Evolutionary conservation across 2,888 invertebrate species (phyloP).

Genomic region (Netelia virgata): DNA sequence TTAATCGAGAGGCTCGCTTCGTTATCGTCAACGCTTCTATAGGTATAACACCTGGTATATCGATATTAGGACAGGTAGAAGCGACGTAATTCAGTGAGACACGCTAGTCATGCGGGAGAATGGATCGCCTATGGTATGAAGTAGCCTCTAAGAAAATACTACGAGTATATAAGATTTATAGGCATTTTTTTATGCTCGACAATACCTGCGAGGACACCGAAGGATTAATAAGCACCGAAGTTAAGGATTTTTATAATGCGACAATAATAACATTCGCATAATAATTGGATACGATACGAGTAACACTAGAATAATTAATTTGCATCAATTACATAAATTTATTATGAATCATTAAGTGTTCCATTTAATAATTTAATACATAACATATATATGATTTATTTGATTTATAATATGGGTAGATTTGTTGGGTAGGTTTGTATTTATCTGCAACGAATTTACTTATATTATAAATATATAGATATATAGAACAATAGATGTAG

Average conservation of each 20-base stretch:
- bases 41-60: constrained; percentile 9
- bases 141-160: constrained; percentile 3
- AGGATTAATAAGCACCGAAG: not conserved
- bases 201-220: too few relatives aligned
- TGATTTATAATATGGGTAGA: too few relatives aligned
- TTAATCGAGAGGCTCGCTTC: constrained; percentile 41
- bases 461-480: too few relatives aligned
- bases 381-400: too few relatives aligned
- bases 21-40: constrained; percentile 29
- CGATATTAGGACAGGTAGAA: constrained; percentile 17
- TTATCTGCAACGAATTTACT: too few relatives aligned
- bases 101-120: constrained; percentile 38
- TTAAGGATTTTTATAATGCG: not conserved
- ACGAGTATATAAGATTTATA: constrained; percentile 19
- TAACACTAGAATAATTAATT: not conserved
- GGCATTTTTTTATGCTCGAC: not conserved
- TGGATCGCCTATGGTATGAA: constrained; percentile 15
- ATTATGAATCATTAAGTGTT: too few relatives aligned
- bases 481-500: too few relatives aligned
- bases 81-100: constrained; percentile 52
- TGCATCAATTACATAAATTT: too few relatives aligned
- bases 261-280: not conserved
- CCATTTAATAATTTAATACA: too few relatives aligned
- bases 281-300: not conserved
- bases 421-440: too few relatives aligned